A percentile compares a stretch with the other conserved stretches of the same genome.
Conservation (phyloP, 2,797 vertebrate genomes). For the Hippopotamyrus pictus region DNA sequence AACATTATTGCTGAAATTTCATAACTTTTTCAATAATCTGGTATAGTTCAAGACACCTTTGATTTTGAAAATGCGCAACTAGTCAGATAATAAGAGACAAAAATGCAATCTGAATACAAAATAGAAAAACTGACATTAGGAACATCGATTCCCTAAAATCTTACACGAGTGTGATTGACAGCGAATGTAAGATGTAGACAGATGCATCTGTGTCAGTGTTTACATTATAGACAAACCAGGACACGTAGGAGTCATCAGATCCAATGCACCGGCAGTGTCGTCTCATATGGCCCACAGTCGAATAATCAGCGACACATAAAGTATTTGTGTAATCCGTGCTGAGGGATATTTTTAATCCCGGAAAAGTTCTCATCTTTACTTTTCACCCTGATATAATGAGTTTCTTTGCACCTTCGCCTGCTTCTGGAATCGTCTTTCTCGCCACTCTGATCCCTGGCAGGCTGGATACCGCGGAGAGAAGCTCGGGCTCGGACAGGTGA, state of each 20-base stretch:
- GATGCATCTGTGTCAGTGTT: background rate
- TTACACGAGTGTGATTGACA: background rate
- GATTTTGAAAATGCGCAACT: background rate
- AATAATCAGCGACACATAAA: conserved; percentile 47
- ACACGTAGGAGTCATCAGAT: background rate
- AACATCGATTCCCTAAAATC: background rate
- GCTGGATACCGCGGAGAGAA: conserved; percentile 50
- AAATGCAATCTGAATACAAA: background rate
- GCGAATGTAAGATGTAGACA: background rate
- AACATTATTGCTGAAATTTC: background rate
- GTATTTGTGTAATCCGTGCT: conserved; percentile 63
- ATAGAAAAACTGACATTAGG: background rate
- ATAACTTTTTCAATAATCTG: background rate
- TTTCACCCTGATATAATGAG: conserved; percentile 33
- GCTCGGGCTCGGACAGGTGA: conserved; percentile 38
- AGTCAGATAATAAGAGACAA: background rate
- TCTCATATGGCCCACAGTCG: background rate
- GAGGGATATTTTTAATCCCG: conserved; percentile 43
- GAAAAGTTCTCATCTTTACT: conserved; percentile 53
- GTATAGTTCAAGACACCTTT: background rate
- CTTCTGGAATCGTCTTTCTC: background rate
- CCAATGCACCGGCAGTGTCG: background rate
- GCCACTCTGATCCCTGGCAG: conserved; percentile 19
- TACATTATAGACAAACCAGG: background rate
- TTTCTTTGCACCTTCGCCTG: background rate